Evolutionary conservation across 35 echinoderm and acorn worm genomes (phyloP).

Genomic region (Holothuria glaberrima): DNA sequence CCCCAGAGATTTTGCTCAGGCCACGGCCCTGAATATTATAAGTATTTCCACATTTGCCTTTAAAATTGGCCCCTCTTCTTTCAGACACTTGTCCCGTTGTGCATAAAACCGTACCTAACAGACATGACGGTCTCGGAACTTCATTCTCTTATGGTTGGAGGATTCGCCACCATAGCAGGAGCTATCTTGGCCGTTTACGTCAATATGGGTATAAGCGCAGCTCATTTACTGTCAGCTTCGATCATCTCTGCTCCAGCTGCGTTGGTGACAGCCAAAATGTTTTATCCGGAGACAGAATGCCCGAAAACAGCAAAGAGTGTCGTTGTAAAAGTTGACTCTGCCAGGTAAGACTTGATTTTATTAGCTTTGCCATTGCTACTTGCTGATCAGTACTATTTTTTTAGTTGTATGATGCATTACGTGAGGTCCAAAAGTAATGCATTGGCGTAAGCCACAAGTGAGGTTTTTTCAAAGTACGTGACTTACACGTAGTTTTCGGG

Average conservation of each 20-base stretch:
- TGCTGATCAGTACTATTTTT: no score
- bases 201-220: constrained; percentile 80
- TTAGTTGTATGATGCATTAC: no score
- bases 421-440: no score
- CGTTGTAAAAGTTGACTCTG: background rate
- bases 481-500: no score
- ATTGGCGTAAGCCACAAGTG: no score
- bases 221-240: constrained; percentile 89
- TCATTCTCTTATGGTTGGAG: constrained; percentile 79
- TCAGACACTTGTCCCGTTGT: constrained; percentile 86
- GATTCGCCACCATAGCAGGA: constrained; percentile 92
- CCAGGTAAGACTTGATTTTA: no score
- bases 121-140: constrained; percentile 94
- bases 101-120: constrained; percentile 86
- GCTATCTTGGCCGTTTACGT: constrained; percentile 86
- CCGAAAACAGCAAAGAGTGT: constrained; percentile 64
- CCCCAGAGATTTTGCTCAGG: no score
- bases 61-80: background rate
- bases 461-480: no score
- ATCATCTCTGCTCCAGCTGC: constrained; percentile 98
- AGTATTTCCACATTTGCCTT: no score
- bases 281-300: constrained; percentile 77
- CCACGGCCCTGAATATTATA: no score
- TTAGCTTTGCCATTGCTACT: no score
- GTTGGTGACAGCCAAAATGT: constrained; percentile 81